A percentile compares a stretch with the other conserved stretches of the same genome.
Evolutionary conservation across 2,113 vertebrate genomes (phyloP).

Genomic region (Channa maculata): DNA sequence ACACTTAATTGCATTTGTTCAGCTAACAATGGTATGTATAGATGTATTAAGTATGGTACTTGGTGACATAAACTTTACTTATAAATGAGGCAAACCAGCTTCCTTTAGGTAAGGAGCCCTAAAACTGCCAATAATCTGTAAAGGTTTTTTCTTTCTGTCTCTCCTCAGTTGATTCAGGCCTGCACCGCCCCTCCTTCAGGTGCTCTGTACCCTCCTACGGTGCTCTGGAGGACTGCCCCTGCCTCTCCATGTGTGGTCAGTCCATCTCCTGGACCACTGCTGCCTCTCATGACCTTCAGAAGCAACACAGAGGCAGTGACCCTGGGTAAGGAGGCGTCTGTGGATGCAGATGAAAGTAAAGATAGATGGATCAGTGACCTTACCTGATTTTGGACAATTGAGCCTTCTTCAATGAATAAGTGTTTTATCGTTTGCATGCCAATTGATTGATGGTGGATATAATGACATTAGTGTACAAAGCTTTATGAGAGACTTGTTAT

Average conservation of each 20-base stretch:
- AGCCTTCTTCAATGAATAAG: too few species aligned
- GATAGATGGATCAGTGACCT: neutral
- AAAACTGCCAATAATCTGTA: too few species aligned
- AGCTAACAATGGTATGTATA: too few species aligned
- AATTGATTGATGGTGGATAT: neutral
- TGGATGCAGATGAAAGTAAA: neutral
- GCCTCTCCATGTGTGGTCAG: conserved; percentile 81
- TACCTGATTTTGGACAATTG: neutral
- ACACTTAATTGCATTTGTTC: too few species aligned
- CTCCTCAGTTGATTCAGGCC: conserved; percentile 85
- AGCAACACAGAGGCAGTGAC: conserved; percentile 85
- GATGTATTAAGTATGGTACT: too few species aligned
- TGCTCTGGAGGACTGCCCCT: conserved; percentile 85
- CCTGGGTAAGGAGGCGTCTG: conserved; percentile 72
- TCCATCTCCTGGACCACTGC: conserved; percentile 79
- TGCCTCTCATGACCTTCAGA: conserved; percentile 87
- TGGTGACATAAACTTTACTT: too few species aligned
- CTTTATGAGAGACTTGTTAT: neutral
- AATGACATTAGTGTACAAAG: neutral
- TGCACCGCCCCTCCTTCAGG: conserved; percentile 62
- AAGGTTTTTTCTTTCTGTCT: neutral
- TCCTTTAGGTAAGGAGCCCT: too few species aligned
- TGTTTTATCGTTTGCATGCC: too few species aligned
- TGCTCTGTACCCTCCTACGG: conserved; percentile 85
- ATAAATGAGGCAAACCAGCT: too few species aligned